These are phyloP conservation scores for Dromococcyx pavoninus DNA, from an alignment of 2,797 vertebrate species.

Conservation along the genomic window DNA sequence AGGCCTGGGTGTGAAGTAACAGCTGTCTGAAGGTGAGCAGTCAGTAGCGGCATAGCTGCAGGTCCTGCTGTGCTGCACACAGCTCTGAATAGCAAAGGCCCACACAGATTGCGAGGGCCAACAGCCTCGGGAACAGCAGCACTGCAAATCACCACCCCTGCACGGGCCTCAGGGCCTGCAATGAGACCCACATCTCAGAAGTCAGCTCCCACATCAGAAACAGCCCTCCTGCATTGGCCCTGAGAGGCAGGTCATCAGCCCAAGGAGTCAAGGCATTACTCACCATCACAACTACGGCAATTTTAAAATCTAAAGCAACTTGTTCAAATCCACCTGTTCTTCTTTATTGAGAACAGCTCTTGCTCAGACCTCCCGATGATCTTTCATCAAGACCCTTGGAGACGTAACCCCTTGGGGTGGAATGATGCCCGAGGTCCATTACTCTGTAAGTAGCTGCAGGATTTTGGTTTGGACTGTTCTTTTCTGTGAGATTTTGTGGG, in stretches of 20 bases:
- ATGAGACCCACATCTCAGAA: not conserved
- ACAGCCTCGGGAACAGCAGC: not conserved
- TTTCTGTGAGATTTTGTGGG: not conserved
- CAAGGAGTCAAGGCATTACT: not conserved
- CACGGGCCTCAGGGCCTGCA: fast-evolving
- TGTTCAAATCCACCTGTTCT: not conserved
- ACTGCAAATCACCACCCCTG: fast-evolving
- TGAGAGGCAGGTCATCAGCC: not conserved
- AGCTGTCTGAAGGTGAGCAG: conserved; percentile 43
- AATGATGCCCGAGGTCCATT: not conserved
- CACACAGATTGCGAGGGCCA: not conserved
- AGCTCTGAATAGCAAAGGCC: not conserved
- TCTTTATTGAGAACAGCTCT: not conserved
- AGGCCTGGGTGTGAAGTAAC: not conserved
- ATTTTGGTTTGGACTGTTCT: not conserved
- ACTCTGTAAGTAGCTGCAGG: not conserved
- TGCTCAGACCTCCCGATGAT: fast-evolving
- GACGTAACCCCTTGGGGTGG: fast-evolving
- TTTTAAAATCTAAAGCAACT: not conserved
- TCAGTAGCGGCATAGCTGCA: not conserved
- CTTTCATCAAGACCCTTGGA: not conserved
- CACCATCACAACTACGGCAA: not conserved
- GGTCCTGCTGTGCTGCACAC: not conserved
- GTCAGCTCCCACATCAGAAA: not conserved
- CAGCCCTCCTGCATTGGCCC: not conserved